phyloP scores from a whole-genome alignment of 2,888 invertebrate species.

The Callosobruchus maculatus region DNA sequence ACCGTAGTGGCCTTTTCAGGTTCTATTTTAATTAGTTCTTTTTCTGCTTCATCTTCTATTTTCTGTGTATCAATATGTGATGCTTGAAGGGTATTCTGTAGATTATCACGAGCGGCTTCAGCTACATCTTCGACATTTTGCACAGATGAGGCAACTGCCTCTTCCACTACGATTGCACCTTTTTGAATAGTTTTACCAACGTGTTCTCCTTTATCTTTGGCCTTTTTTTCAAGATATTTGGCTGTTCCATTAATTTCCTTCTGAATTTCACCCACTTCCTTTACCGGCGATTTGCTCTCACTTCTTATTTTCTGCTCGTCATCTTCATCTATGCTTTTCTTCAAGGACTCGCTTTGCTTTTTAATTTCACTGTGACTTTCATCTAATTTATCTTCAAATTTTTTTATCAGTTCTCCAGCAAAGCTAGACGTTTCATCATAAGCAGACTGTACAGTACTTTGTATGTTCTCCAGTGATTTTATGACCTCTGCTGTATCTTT shows the following conservation, averaged over 20 bases:
- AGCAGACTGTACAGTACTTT: background rate
- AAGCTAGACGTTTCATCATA: constrained; percentile 18
- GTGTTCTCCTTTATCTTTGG: background rate
- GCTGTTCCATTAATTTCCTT: constrained; percentile 19
- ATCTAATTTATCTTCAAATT: constrained; percentile 28
- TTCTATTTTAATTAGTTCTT: background rate
- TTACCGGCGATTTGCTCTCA: constrained; percentile 15
- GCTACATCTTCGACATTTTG: constrained; percentile 22
- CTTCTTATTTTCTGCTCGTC: constrained; percentile 14
- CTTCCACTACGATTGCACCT: background rate
- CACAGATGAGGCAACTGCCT: constrained; percentile 14
- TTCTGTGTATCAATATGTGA: background rate
- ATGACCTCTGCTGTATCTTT: background rate
- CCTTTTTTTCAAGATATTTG: constrained; percentile 15
- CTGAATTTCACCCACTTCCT: constrained; percentile 13
- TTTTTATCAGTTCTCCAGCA: constrained; percentile 26
- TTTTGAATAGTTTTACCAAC: background rate
- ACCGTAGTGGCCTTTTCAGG: background rate
- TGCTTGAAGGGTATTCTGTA: constrained; percentile 4
- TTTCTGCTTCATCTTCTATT: constrained; percentile 3
- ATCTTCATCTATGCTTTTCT: constrained; percentile 34
- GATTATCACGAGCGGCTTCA: background rate
- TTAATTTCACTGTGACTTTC: constrained; percentile 1
- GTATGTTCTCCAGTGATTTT: background rate
- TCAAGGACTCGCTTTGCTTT: constrained; percentile 10